Evolutionary conservation across 2,888 invertebrate species (phyloP).

Genomic region (Corbicula japonica): DNA sequence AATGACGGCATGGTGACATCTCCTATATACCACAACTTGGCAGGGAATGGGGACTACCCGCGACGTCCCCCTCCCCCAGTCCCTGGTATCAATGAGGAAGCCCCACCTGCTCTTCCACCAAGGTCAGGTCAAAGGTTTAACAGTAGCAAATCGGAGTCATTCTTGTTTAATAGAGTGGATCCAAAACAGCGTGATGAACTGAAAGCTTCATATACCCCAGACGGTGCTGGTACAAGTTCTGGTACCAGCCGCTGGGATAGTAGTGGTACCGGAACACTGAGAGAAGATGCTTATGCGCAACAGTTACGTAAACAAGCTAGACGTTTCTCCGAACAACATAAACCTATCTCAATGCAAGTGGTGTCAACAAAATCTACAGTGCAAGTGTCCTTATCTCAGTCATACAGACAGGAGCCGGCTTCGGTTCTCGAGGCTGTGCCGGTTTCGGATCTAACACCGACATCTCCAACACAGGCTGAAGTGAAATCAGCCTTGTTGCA

Average conservation of each 20-base stretch:
- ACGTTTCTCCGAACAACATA: constrained; percentile 82
- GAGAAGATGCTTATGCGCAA: constrained; percentile 79
- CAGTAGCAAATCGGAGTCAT: constrained; percentile 65
- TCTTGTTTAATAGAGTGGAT: constrained; percentile 43
- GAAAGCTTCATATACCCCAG: constrained; percentile 26
- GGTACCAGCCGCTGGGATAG: constrained; percentile 55
- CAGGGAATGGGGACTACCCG: constrained; percentile 63
- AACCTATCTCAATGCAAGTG: constrained; percentile 69
- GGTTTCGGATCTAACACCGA: constrained; percentile 55
- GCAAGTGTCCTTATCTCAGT: constrained; percentile 71
- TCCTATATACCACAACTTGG: constrained; percentile 74
- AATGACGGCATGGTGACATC: constrained; percentile 73
- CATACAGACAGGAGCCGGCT: constrained; percentile 75
- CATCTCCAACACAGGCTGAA: constrained; percentile 26
- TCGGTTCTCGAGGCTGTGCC: constrained; percentile 76
- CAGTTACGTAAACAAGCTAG: constrained; percentile 81
- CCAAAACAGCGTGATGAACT: constrained; percentile 33
- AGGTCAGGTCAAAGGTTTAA: constrained; percentile 70
- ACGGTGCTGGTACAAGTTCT: not conserved
- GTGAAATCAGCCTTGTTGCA: constrained; percentile 24
- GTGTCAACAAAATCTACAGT: constrained; percentile 66
- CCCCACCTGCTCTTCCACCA: constrained; percentile 80
- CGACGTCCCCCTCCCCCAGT: constrained; percentile 72
- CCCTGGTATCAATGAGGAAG: constrained; percentile 68
- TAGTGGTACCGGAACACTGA: constrained; percentile 72